Conservation (phyloP, 2,888 invertebrate species). For the Sepioteuthis lessoniana region DNA sequence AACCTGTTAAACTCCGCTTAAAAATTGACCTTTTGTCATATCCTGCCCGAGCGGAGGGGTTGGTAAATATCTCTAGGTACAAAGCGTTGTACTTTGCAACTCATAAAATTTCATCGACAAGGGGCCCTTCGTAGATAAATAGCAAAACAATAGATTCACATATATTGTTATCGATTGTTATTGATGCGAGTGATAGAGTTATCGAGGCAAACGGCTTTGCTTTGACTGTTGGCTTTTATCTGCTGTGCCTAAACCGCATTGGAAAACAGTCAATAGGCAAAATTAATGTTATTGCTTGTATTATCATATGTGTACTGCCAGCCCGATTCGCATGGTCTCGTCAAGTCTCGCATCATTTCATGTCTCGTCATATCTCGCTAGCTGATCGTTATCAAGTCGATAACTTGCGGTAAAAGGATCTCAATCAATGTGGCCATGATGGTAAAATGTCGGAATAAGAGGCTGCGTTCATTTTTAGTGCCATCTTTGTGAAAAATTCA, state of each 20-base stretch:
- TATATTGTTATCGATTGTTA: neutral
- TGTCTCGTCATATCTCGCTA: neutral
- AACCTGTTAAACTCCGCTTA: no score
- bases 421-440: neutral
- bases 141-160: neutral
- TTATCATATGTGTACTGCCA: slow-evolving; percentile 21
- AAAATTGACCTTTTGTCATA: no score
- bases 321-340: slow-evolving; percentile 33
- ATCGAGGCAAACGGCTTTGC: neutral
- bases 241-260: neutral
- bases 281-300: slow-evolving; percentile 1
- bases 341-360: neutral
- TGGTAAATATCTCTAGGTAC: neutral
- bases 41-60: no score
- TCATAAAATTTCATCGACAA: no score
- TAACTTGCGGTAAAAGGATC: neutral
- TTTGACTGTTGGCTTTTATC: neutral
- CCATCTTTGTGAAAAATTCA: neutral
- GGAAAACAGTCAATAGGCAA: no score
- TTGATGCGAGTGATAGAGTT: neutral
- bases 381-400: slow-evolving; percentile 23
- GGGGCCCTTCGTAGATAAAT: neutral
- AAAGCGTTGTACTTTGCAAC: neutral
- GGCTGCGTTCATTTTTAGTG: neutral
- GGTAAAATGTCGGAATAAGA: neutral